Conservation (phyloP, 2,113 vertebrate genomes). For the Trichomycterus rosablanca region DNA sequence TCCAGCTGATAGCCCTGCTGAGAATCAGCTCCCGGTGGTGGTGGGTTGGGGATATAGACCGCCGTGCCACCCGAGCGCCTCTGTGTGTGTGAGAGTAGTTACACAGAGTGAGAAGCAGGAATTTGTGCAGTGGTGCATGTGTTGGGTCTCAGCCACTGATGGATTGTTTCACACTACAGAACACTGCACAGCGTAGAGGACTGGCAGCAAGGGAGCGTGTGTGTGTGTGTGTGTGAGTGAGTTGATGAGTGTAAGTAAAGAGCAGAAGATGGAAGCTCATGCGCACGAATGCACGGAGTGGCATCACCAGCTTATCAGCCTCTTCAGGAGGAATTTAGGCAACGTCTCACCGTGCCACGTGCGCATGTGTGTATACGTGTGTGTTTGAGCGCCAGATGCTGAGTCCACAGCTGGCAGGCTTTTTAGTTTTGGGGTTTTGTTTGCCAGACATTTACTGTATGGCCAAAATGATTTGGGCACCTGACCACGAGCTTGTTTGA, state of each 20-base stretch:
- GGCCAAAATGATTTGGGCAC: too few relatives aligned
- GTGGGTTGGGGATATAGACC: too few relatives aligned
- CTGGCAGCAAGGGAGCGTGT: neutral
- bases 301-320: slow-evolving; percentile 29
- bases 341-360: neutral
- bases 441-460: too few relatives aligned
- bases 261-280: slow-evolving; percentile 14
- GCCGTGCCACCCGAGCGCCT: too few relatives aligned
- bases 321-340: slow-evolving; percentile 27
- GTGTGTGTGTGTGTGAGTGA: slow-evolving; percentile 4
- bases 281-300: slow-evolving; percentile 17
- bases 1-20: too few relatives aligned
- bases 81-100: too few relatives aligned
- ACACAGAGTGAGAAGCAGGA: too few relatives aligned
- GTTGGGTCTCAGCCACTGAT: too few relatives aligned
- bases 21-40: too few relatives aligned
- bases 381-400: neutral
- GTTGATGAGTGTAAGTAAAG: neutral
- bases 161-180: neutral
- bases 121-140: neutral
- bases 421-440: too few relatives aligned
- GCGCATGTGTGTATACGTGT: neutral
- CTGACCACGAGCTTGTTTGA: too few relatives aligned
- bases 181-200: neutral
- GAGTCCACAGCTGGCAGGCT: too few relatives aligned